phyloP scores from a whole-genome alignment of 2,797 vertebrate species.

The Acanthurus tractus region DNA sequence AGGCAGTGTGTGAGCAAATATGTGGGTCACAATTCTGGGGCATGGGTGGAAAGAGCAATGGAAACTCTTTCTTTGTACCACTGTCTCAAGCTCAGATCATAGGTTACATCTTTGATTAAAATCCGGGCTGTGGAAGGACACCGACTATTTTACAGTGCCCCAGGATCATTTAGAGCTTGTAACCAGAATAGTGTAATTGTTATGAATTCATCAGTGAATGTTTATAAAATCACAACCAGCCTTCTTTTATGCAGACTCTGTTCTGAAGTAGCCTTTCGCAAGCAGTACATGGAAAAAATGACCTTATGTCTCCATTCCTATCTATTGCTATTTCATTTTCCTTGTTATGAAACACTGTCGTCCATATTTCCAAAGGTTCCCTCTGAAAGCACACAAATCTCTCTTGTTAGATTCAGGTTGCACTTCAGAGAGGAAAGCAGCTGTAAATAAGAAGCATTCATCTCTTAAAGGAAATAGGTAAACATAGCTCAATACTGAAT shows the following conservation, averaged over 20 bases:
- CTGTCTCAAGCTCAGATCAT: constrained; percentile 51
- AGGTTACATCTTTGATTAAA: constrained; percentile 61
- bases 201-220: constrained; percentile 37
- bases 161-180: constrained; percentile 25
- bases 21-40: constrained; percentile 83
- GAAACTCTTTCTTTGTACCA: constrained; percentile 59
- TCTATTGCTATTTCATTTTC: constrained; percentile 77
- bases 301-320: constrained; percentile 79
- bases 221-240: constrained; percentile 52
- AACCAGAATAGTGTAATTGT: constrained; percentile 32
- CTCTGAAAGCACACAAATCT: constrained; percentile 41
- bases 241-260: constrained; percentile 45
- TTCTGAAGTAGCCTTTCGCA: constrained; percentile 61
- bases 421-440: constrained; percentile 23
- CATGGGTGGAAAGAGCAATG: constrained; percentile 76
- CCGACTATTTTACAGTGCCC: constrained; percentile 12
- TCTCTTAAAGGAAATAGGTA: constrained; percentile 26
- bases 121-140: constrained; percentile 22
- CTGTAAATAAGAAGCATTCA: constrained; percentile 28
- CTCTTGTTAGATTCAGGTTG: constrained; percentile 25
- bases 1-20: constrained; percentile 77
- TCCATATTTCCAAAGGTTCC: constrained; percentile 60
- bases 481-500: constrained; percentile 15
- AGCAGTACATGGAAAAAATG: constrained; percentile 75
- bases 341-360: constrained; percentile 65